These are phyloP conservation scores for Haemorhous mexicanus DNA, from an alignment of 2,113 vertebrate genomes.

Conservation along the genomic window DNA sequence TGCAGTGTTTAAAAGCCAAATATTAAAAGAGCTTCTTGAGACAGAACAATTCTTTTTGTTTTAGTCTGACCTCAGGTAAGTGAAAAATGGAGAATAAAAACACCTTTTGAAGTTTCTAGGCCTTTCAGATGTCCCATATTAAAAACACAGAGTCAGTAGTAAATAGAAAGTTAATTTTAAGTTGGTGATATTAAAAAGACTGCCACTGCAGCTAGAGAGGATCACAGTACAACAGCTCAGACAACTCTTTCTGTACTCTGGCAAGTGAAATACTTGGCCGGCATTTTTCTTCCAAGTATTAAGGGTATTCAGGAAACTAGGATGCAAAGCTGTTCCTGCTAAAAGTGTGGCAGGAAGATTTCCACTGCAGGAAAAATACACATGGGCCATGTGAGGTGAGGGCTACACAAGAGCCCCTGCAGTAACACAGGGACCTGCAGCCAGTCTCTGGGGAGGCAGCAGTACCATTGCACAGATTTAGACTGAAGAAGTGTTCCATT, in stretches of 20 bases:
- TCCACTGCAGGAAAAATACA: not conserved
- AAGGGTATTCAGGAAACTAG: not conserved
- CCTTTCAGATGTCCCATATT: not conserved
- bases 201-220: not conserved
- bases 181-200: not conserved
- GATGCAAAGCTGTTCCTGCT: not conserved
- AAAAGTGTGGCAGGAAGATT: not conserved
- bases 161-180: not conserved
- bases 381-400: rapidly evolving
- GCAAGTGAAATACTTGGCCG: not conserved
- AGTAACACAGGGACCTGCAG: rapidly evolving
- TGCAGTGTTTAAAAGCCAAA: not conserved
- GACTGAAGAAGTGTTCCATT: not conserved
- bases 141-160: not conserved
- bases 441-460: rapidly evolving
- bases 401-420: not conserved
- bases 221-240: not conserved
- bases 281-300: rapidly evolving
- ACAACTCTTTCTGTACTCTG: not conserved
- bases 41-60: not conserved
- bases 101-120: not conserved
- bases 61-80: not conserved
- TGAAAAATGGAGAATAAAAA: not conserved
- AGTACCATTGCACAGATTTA: too few relatives aligned
- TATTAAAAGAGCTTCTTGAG: not conserved